Conservation (phyloP, 2,888 invertebrate species). For the Emmelina monodactyla region DNA sequence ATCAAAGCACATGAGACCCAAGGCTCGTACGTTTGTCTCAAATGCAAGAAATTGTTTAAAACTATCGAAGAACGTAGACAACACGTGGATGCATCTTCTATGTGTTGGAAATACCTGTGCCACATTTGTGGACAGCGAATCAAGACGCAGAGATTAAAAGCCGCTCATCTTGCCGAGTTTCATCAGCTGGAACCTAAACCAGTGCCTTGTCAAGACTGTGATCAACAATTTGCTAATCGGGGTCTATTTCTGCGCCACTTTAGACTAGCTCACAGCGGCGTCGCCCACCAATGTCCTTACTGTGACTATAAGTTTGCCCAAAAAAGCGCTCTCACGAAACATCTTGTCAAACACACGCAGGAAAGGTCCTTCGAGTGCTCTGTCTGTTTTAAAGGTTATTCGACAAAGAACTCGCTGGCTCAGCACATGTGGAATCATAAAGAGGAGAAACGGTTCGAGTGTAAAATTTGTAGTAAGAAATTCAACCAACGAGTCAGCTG, state of each 20-base stretch:
- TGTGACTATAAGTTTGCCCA: constrained; percentile 33
- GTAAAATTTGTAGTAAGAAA: constrained; percentile 22
- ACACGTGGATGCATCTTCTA: constrained; percentile 20
- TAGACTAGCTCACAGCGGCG: constrained; percentile 22
- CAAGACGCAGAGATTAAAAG: constrained; percentile 22
- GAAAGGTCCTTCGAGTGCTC: constrained; percentile 37
- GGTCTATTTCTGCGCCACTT: constrained; percentile 25
- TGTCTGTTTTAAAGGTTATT: constrained; percentile 32
- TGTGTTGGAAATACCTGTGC: constrained; percentile 27
- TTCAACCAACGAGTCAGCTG: constrained; percentile 36
- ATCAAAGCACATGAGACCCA: too few species aligned
- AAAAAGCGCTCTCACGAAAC: constrained; percentile 34
- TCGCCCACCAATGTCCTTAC: constrained; percentile 18
- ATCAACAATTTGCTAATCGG: constrained; percentile 19
- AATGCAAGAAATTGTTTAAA: constrained; percentile 24
- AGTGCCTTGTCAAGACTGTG: constrained; percentile 27
- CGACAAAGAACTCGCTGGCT: constrained; percentile 23
- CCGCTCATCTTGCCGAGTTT: constrained; percentile 21
- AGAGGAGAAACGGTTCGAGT: constrained; percentile 25
- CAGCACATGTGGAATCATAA: constrained; percentile 30
- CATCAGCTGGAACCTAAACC: constrained; percentile 22
- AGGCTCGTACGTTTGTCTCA: constrained; percentile 23
- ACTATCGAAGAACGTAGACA: constrained; percentile 22
- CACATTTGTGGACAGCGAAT: constrained; percentile 24
- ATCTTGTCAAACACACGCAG: constrained; percentile 38